A percentile compares a stretch with the other conserved stretches of the same genome.
These are phyloP conservation scores for Omphaloscelis lunosa DNA, from an alignment of 2,888 invertebrate genomes.

Conservation along the genomic window DNA sequence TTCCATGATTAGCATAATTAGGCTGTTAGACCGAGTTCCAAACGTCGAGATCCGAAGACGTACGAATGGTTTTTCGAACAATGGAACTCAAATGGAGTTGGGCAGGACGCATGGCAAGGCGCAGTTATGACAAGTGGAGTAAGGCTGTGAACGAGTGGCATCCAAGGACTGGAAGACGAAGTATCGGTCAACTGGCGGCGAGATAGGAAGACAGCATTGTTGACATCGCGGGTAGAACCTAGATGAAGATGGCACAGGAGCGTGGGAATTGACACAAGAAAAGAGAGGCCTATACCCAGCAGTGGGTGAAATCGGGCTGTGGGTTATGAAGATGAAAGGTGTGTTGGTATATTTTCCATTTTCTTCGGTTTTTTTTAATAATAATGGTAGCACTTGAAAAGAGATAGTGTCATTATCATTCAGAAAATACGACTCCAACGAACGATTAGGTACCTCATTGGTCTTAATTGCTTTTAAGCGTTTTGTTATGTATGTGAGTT, in stretches of 20 bases:
- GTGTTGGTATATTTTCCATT: no score
- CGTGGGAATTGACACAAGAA: no score
- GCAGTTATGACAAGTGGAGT: not conserved
- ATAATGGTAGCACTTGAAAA: not conserved
- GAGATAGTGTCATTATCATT: not conserved
- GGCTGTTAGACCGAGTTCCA: no score
- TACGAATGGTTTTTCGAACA: no score
- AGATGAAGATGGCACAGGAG: no score
- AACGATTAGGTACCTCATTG: not conserved
- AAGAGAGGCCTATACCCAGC: no score
- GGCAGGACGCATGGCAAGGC: not conserved
- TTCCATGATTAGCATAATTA: no score
- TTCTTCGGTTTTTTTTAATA: not conserved
- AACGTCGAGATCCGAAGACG: no score
- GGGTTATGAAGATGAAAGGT: no score
- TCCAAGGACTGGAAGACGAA: not conserved
- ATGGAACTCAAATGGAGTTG: not conserved
- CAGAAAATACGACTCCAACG: not conserved
- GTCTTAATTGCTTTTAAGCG: not conserved
- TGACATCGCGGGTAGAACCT: no score
- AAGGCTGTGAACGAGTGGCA: not conserved
- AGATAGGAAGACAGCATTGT: not conserved
- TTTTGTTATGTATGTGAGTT: not conserved
- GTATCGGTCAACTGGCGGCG: not conserved
- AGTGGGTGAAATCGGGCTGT: no score